Evolutionary conservation across 2,888 invertebrate species (phyloP), one percentile per base, ranked within the genome.

Genomic region (Hetaerina titia): DNA sequence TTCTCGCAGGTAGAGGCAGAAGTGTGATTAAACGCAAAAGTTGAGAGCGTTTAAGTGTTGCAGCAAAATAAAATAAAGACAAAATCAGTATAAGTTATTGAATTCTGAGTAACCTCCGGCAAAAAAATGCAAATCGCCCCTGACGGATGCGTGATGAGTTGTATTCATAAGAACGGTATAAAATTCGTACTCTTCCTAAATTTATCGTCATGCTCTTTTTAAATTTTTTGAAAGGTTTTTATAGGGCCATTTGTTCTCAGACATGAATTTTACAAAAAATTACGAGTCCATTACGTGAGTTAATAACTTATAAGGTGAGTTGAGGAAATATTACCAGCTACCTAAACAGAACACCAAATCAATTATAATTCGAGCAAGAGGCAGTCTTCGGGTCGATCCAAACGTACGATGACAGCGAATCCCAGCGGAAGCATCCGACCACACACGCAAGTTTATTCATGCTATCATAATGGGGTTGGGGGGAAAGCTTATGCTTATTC

Each of bases 361-460:
- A 81, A 81, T 81, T 81, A 81, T 81, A 81, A 81, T 81, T 81
- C 81, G 81, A 81, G 81, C 81, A 81, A 81, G 81, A 31, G 81
- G 81, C 81, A n/a, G 81, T 81, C 25, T 31, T 15, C 81, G 81
- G 22, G 81, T 11, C 81, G 81, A 81, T 81, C 81, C 81, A 81
- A 81, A 81, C 81, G 31, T 81, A 81, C 31, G 81, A 81, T 81
- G 81, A 81, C 81, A 81, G 81, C 69, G n/a, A 69, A 69, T 69
- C 22, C 69, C 69, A 69, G 69, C 81, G 31, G 81, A 81, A 81
- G 56, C 69, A 74, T 56, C 22, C 69, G 92, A 92, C 45, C 92
- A 92, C 92, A 92, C 74, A 92, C 74, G 63, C 92, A 56, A 69
- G 56, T 69, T 69, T 69, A 92, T 92, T 69, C 92, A 58, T 57